Conservation (phyloP, 2,113 vertebrate genomes). For the Holacanthus passer region DNA sequence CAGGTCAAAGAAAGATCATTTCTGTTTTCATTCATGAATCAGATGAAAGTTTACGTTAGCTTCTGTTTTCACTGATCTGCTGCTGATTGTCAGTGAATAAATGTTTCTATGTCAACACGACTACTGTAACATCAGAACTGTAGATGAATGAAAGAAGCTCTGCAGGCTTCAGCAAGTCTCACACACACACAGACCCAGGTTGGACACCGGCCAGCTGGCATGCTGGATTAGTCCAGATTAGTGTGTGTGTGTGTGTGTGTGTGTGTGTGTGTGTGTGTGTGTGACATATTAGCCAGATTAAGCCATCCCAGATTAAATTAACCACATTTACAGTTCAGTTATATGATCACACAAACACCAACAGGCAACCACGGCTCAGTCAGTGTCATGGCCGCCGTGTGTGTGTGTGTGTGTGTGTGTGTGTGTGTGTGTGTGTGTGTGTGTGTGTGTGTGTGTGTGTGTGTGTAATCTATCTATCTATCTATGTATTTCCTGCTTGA, state of each 20-base stretch:
- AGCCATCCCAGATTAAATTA: conserved; percentile 50
- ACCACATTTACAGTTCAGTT: conserved; percentile 1
- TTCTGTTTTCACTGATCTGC: too few relatives aligned
- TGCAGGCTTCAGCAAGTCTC: conserved; percentile 40
- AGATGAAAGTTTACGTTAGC: too few relatives aligned
- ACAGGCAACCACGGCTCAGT: neutral
- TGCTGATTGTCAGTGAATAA: neutral
- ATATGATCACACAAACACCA: conserved; percentile 25
- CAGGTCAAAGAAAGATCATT: too few relatives aligned
- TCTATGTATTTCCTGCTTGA: too few relatives aligned
- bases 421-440: neutral
- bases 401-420: conserved; percentile 1
- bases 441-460: too few relatives aligned
- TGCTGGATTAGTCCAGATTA: conserved; percentile 72
- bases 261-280: conserved; percentile 27
- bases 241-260: conserved; percentile 33
- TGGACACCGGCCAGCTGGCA: conserved; percentile 61
- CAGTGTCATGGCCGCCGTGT: conserved; percentile 5
- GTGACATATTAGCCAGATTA: conserved; percentile 59
- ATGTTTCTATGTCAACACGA: conserved; percentile 22
- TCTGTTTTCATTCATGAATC: too few relatives aligned
- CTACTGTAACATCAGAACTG: neutral
- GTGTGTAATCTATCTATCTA: too few relatives aligned
- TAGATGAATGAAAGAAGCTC: conserved; percentile 21
- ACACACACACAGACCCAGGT: conserved; percentile 11